Conservation (phyloP, 2,797 vertebrate species). For the Threskiornis aethiopicus region DNA sequence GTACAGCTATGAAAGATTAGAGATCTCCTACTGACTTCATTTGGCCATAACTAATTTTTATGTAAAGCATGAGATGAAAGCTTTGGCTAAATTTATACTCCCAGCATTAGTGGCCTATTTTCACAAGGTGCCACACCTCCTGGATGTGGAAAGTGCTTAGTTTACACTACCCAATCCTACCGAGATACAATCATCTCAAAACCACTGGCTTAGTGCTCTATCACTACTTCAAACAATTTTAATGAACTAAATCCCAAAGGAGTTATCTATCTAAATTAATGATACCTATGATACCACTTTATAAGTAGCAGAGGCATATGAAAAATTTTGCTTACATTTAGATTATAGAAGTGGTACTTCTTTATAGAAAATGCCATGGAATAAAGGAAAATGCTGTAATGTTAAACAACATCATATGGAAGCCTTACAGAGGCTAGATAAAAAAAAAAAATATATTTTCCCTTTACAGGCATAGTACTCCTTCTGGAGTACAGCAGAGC, state of each 20-base stretch:
- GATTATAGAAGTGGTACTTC: neutral
- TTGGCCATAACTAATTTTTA: neutral
- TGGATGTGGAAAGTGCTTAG: neutral
- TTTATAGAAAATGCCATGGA: neutral
- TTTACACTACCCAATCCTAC: neutral
- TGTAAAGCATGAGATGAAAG: neutral
- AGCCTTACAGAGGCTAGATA: neutral
- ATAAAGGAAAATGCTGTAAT: neutral
- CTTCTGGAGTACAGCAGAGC: neutral
- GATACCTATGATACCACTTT: neutral
- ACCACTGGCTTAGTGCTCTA: neutral
- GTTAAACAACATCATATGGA: neutral
- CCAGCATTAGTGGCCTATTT: neutral
- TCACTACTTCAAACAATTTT: neutral
- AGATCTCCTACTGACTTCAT: neutral
- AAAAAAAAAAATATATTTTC: neutral
- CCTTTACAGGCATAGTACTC: neutral
- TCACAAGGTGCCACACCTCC: neutral
- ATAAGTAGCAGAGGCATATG: neutral
- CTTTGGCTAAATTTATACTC: neutral
- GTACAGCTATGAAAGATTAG: neutral
- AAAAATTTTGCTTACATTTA: neutral
- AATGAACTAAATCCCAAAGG: neutral
- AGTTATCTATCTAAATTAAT: neutral
- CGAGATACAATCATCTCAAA: neutral